phyloP scores from a whole-genome alignment of 2,888 invertebrate genomes.

The Globia sparganii region DNA sequence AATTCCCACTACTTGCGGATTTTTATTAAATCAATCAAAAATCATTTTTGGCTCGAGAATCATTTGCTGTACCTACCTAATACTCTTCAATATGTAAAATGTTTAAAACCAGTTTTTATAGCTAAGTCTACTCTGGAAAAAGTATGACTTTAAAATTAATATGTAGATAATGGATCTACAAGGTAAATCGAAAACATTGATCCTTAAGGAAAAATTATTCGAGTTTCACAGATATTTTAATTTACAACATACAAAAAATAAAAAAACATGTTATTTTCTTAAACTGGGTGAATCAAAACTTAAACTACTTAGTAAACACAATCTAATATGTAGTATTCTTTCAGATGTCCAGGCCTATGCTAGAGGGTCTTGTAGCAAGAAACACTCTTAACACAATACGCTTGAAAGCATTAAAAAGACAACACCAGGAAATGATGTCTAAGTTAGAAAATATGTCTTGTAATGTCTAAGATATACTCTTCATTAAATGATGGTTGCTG shows the following conservation, averaged over 20 bases:
- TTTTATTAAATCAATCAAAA: too few relatives aligned
- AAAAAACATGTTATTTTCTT: neutral
- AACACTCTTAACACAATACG: constrained; percentile 84
- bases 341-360: constrained; percentile 89
- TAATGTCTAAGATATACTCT: constrained; percentile 71
- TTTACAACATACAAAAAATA: neutral
- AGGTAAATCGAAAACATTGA: constrained; percentile 8
- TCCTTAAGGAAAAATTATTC: neutral
- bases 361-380: constrained; percentile 86
- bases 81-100: too few relatives aligned
- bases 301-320: neutral
- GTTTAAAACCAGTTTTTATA: too few relatives aligned
- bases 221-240: neutral
- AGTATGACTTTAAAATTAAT: too few relatives aligned
- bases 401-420: constrained; percentile 85
- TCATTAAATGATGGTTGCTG: constrained; percentile 17
- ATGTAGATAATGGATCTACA: neutral
- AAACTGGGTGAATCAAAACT: neutral
- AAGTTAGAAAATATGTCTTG: constrained; percentile 83
- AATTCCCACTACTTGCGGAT: too few relatives aligned
- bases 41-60: too few relatives aligned
- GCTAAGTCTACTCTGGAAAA: too few relatives aligned
- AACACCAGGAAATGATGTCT: constrained; percentile 86
- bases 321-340: constrained; percentile 59
- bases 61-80: too few relatives aligned